Evolutionary conservation across 2,113 vertebrate genomes (phyloP), one percentile per base, ranked within the genome.

Genomic region (Zootoca vivipara): DNA sequence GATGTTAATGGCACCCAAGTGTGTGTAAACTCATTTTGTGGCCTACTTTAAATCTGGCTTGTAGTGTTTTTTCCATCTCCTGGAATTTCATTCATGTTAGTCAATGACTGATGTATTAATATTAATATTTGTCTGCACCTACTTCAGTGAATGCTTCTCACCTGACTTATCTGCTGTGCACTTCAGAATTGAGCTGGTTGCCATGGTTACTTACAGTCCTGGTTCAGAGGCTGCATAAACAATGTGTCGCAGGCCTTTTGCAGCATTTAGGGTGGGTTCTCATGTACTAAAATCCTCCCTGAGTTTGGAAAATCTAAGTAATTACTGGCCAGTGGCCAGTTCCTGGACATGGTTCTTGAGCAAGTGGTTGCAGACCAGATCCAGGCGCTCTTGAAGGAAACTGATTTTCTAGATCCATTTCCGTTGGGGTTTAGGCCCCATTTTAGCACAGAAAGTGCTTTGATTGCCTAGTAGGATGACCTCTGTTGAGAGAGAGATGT

Each of bases 121-220:
- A 30, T 46, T 67, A 56, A 38, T 52, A 67, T 67, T 78, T 86
- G 40, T 58, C 78, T 40, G 67, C 74, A n/a, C 35, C 67, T 87
- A n/a, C 40, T 89, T 35, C 70, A 91, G 30, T 46, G 35, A 24
- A 1, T 62, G 26, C 1, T 0, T 20, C 4, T 30, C 24, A 24
- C 0, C 20, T 88, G 84, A 81, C n/a, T 52, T 73, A 5, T 24
- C 1, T 42, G 9, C 52, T 64, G n/a, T 1, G 0, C 35, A 78
- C 78, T 58, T 46, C 88, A n/a, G 22, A 22, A 77, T 77, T 87
- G 82, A 93, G 74, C n/a, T 78, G 58, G 83, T 91, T 92, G 86
- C 75, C 7, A 5, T 84, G 69, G 91, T 88, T 93, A 91, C 82
- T 9, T 65, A 22, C 33, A 30, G 80, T 84, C n/a, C 46, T 85